A percentile compares a stretch with the other conserved stretches of the same genome.
Evolutionary conservation across 2,113 vertebrate species (phyloP).

Genomic region (Ariopsis seemanni): DNA sequence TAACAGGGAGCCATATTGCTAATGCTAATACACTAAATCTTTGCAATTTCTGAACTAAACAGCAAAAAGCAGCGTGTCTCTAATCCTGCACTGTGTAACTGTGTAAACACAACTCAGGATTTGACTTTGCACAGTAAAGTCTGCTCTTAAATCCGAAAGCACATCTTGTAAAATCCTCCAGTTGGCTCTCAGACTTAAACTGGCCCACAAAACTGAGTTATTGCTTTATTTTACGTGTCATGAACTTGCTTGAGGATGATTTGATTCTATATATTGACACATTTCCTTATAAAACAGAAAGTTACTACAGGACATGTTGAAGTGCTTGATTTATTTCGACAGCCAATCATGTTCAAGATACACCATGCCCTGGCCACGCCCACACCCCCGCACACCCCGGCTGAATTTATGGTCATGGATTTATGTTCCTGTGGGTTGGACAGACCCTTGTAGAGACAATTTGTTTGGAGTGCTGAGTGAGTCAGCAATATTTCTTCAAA

Average conservation of each 20-base stretch:
- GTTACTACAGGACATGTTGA: background rate
- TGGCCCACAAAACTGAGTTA: background rate
- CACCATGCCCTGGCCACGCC: background rate
- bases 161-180: background rate
- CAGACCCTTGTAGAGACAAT: background rate
- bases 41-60: background rate
- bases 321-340: background rate
- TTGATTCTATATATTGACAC: background rate
- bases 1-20: background rate
- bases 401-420: background rate
- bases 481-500: background rate
- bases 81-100: background rate
- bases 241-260: constrained; percentile 4
- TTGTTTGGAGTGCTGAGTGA: background rate
- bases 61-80: background rate
- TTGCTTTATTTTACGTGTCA: background rate
- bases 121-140: background rate
- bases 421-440: background rate
- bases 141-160: background rate
- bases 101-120: background rate
- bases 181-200: background rate
- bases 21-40: background rate
- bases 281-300: constrained; percentile 4
- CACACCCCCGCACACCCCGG: too few relatives aligned
- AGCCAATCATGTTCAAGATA: too few relatives aligned